These are phyloP conservation scores for Cinclus mexicanus DNA, from an alignment of 2,113 vertebrate genomes.

Conservation along the genomic window DNA sequence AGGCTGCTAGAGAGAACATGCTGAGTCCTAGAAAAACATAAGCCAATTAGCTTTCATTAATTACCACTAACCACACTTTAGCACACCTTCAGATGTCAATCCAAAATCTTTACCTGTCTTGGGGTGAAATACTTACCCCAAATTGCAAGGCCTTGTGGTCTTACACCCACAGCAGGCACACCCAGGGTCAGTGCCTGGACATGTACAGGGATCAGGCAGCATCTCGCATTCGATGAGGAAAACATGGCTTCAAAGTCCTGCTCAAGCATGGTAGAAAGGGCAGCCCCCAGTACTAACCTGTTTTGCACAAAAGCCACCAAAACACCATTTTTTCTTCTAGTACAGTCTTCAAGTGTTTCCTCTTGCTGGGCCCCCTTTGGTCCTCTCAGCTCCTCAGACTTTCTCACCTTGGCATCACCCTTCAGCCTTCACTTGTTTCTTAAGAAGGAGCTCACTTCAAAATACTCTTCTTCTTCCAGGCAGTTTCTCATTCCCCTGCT, in stretches of 20 bases:
- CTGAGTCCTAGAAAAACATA: background rate
- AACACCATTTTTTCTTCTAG: background rate
- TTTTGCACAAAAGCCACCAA: background rate
- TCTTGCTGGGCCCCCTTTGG: background rate
- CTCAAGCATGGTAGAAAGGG: background rate
- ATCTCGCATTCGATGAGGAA: background rate
- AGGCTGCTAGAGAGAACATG: background rate
- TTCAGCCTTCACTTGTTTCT: background rate
- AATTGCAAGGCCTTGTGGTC: background rate
- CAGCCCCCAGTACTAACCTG: background rate
- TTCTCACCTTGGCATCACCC: background rate
- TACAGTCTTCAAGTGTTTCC: background rate
- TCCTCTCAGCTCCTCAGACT: background rate
- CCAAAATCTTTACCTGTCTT: background rate
- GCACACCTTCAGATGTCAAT: background rate
- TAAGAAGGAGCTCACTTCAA: background rate
- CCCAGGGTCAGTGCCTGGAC: background rate
- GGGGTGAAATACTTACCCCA: background rate
- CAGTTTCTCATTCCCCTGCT: background rate
- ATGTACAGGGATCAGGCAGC: fast-evolving
- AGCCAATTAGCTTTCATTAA: slow-evolving; percentile 12
- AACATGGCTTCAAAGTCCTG: background rate
- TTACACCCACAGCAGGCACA: background rate
- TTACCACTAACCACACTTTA: background rate
- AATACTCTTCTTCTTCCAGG: background rate